Conservation (phyloP, 2,113 vertebrate species). For the Myotis brandtii region DNA sequence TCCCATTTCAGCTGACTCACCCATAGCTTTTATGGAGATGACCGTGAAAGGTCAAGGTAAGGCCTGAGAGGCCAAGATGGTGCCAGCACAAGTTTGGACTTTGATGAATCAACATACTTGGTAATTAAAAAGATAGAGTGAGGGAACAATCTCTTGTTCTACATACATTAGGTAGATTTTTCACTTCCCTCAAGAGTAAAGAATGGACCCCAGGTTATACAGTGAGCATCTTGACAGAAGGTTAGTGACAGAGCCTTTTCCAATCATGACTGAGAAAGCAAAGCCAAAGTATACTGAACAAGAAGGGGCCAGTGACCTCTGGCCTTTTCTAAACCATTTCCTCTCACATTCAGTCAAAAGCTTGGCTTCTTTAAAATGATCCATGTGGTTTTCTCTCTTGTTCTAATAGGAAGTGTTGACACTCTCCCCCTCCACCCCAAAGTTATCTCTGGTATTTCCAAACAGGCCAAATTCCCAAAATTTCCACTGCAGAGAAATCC, state of each 20-base stretch:
- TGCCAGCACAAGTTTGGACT: slow-evolving; percentile 28
- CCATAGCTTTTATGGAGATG: not conserved
- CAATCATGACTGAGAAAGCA: not conserved
- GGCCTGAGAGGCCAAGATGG: not conserved
- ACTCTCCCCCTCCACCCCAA: not conserved
- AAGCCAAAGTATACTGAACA: not conserved
- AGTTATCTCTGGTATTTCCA: slow-evolving; percentile 64
- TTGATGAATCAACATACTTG: slow-evolving; percentile 33
- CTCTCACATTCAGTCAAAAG: not conserved
- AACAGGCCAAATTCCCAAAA: slow-evolving; percentile 56
- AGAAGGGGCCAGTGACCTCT: not conserved
- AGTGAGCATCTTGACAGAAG: not conserved
- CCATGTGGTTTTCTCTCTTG: not conserved
- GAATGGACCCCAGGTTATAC: not conserved
- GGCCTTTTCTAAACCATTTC: not conserved
- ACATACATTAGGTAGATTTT: not conserved
- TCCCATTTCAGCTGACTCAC: slow-evolving; percentile 66
- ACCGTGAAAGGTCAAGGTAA: slow-evolving; percentile 36
- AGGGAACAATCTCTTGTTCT: not conserved
- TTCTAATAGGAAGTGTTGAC: slow-evolving; percentile 37
- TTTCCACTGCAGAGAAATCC: slow-evolving; percentile 46
- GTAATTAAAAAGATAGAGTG: not conserved
- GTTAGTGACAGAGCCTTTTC: not conserved
- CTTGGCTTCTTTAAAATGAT: not conserved
- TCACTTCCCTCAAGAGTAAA: not conserved